Percentiles rank a stretch among this genome's conserved stretches.
Conservation (phyloP, 2,888 invertebrate species). For the Ophion ellenae region DNA sequence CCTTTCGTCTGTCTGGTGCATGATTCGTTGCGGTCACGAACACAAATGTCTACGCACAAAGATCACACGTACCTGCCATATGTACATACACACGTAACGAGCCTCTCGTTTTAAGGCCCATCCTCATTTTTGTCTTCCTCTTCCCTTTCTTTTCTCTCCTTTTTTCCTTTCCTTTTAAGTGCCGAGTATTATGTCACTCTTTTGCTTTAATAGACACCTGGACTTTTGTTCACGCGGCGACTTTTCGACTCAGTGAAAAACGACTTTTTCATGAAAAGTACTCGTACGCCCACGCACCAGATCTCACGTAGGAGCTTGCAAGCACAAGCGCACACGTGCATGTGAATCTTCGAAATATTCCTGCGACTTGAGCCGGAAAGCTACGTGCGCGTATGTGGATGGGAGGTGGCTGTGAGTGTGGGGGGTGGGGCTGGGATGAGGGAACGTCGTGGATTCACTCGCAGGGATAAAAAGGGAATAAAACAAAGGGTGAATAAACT, state of each 20-base stretch:
- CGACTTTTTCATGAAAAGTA: constrained; percentile 40
- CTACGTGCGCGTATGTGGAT: not conserved
- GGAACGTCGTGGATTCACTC: not conserved
- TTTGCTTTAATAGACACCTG: constrained; percentile 79
- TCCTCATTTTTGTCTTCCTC: not conserved
- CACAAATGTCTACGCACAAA: constrained; percentile 60
- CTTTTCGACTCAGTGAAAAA: constrained; percentile 45
- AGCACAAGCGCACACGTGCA: not conserved
- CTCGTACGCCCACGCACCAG: not conserved
- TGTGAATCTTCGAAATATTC: constrained; percentile 15
- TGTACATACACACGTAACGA: too few species aligned
- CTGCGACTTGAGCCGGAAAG: constrained; percentile 29
- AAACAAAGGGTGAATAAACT: constrained; percentile 30
- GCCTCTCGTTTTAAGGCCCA: not conserved
- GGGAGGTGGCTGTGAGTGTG: not conserved
- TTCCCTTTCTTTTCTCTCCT: not conserved
- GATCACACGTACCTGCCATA: constrained; percentile 2
- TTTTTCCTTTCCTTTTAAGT: constrained; percentile 69
- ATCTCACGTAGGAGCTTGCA: not conserved
- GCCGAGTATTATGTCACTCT: constrained; percentile 79
- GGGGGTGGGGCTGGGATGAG: not conserved
- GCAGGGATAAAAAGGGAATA: constrained; percentile 32
- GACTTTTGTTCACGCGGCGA: constrained; percentile 64
- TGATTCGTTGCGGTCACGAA: constrained; percentile 73
- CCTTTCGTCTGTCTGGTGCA: constrained; percentile 75